Evolutionary conservation across 2,113 vertebrate genomes (phyloP).

Genomic region (Aphyosemion australe): DNA sequence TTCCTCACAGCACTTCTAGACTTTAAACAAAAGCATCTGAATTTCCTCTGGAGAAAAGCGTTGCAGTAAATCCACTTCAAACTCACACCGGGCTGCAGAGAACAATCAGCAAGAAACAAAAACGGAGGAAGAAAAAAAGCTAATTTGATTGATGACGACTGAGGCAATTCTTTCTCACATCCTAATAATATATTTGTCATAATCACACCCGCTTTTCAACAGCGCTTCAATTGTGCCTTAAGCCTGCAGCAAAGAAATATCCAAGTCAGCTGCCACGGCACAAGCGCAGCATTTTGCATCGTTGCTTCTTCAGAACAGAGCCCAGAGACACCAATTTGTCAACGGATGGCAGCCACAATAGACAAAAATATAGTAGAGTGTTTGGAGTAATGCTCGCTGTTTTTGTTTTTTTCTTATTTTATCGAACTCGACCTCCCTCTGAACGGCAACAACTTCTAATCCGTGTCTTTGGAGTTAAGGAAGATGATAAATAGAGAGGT

Average conservation of each 20-base stretch:
- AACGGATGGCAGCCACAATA: slow-evolving; percentile 20
- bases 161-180: slow-evolving; percentile 24
- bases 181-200: slow-evolving; percentile 40
- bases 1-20: slow-evolving; percentile 7
- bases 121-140: not conserved
- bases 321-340: slow-evolving; percentile 58
- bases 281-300: slow-evolving; percentile 36
- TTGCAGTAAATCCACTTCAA: slow-evolving; percentile 20
- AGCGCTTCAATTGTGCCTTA: slow-evolving; percentile 30
- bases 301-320: slow-evolving; percentile 42
- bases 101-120: slow-evolving; percentile 14
- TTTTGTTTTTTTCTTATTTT: slow-evolving; percentile 24
- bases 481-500: slow-evolving; percentile 2
- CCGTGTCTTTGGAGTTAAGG: not conserved
- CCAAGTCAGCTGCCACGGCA: slow-evolving; percentile 32
- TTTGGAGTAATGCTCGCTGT: slow-evolving; percentile 40
- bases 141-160: slow-evolving; percentile 51
- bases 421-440: slow-evolving; percentile 7
- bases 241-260: slow-evolving; percentile 48
- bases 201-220: slow-evolving; percentile 36
- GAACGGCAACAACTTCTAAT: slow-evolving; percentile 20
- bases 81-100: slow-evolving; percentile 19
- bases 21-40: slow-evolving; percentile 29
- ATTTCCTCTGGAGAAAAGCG: slow-evolving; percentile 28
- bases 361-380: slow-evolving; percentile 27